Evolutionary conservation across 2,113 vertebrate species (phyloP), one percentile per base, ranked within the genome.

Genomic region (Lontra canadensis): DNA sequence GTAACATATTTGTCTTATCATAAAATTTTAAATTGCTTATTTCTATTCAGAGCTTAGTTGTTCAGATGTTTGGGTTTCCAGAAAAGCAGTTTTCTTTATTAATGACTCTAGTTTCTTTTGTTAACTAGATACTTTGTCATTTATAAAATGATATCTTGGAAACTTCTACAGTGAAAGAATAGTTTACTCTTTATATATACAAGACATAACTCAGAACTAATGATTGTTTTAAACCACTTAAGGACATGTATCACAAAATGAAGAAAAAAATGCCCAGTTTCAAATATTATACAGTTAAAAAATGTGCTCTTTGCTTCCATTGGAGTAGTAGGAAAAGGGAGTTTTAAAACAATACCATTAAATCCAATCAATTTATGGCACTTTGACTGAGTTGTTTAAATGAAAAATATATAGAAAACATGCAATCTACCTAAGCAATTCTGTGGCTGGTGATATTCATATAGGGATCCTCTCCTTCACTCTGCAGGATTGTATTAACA

Each of bases 191-290:
- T 42, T 49, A 2, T 95, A 92, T 97, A 97, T 87, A 97, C 97
- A 98, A 96, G 73, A 21, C 92, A 96, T 98, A 97, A 98, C 97
- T 98, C 96, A 96, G 80, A 94, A 81, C 93, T 97, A 97, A 98
- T 98, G 96, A 98, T 80, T 96, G 96, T 97, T 98, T 97, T 95
- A 98, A 97, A 95, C 73, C 80, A 98, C 95, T 97, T 98, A 97
- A 94, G 69, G 57, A 65, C 94, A 91, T 73, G 47, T 44, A 97
- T 88, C 88, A 82, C 89, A 42, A 20, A 20, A 85, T 63, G 59
- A 39, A 36, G 49, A 65, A 34, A 85, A 85, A 96, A 96, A 94
- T 42, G 10, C 17, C 80, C 52, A n/a, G 44, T 78, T 97, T 78
- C 71, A 88, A 97, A 97, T 90, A 57, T 29, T 84, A 52, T 12